Percentiles rank a stretch among this genome's conserved stretches.
phyloP scores from a whole-genome alignment of 2,888 invertebrate genomes.

The Perizoma flavofasciatum region DNA sequence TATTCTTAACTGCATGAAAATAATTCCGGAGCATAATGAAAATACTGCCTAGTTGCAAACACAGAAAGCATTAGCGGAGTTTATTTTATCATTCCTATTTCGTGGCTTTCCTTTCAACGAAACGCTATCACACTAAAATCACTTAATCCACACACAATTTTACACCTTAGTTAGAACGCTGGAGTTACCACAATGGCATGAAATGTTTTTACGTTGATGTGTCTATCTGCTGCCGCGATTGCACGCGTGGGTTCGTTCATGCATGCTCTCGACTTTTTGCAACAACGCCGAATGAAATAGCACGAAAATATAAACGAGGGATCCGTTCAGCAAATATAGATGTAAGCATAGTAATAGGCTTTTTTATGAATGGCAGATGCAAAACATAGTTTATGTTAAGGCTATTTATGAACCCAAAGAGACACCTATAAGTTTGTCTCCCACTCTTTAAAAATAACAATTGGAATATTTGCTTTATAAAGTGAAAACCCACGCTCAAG shows the following conservation, averaged over 20 bases:
- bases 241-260: constrained; percentile 48
- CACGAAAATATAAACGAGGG: constrained; percentile 50
- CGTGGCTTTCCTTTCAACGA: constrained; percentile 23
- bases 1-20: constrained; percentile 40
- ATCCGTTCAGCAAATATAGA: constrained; percentile 39
- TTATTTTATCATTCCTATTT: constrained; percentile 43
- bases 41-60: constrained; percentile 42
- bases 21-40: constrained; percentile 42
- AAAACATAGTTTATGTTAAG: not conserved
- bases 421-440: too few relatives aligned
- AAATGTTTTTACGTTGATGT: constrained; percentile 32
- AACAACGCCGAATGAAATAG: constrained; percentile 48
- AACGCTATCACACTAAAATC: constrained; percentile 20
- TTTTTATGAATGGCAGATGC: not conserved
- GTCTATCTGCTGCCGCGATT: constrained; percentile 44
- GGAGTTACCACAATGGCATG: constrained; percentile 26
- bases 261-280: constrained; percentile 50
- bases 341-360: constrained; percentile 11
- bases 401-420: too few relatives aligned
- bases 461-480: too few relatives aligned
- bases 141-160: constrained; percentile 22
- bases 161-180: constrained; percentile 19
- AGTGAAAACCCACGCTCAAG: too few relatives aligned
- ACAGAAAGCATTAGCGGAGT: constrained; percentile 40
- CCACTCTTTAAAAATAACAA: too few relatives aligned